Conservation (phyloP, 2,888 invertebrate species). For the Ennomos erosarius region DNA sequence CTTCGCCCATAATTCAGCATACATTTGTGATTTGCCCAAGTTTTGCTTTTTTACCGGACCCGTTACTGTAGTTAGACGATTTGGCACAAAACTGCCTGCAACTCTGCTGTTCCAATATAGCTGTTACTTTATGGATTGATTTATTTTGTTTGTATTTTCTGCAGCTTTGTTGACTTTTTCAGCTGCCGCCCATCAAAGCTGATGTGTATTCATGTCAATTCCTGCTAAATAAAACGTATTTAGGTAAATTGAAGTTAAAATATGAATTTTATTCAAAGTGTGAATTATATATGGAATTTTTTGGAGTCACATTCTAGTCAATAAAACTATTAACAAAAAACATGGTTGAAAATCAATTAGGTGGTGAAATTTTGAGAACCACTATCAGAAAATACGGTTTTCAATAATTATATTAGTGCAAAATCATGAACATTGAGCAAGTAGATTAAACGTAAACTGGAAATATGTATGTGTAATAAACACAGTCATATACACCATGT, state of each 20-base stretch:
- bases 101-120: neutral
- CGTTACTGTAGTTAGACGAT: conserved; percentile 1
- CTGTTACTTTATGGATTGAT: neutral
- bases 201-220: conserved; percentile 3
- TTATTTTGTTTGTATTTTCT: conserved; percentile 8
- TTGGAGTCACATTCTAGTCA: no score
- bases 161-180: conserved; percentile 4
- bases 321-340: neutral
- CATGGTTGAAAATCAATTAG: no score
- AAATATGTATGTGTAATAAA: conserved; percentile 14
- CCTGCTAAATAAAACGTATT: neutral
- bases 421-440: conserved; percentile 21
- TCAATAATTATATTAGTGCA: conserved; percentile 11
- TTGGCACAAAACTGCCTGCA: conserved; percentile 5
- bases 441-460: conserved; percentile 20
- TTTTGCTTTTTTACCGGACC: neutral
- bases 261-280: no score
- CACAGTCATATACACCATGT: neutral
- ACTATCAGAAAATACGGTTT: conserved; percentile 14
- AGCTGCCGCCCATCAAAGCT: neutral
- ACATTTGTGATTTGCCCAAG: conserved; percentile 4
- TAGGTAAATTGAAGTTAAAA: neutral
- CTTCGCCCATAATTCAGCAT: conserved; percentile 13
- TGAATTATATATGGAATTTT: no score
- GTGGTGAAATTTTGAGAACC: conserved; percentile 14